These are phyloP conservation scores for Melipona bicolor DNA, from an alignment of 2,888 invertebrate species.

Conservation along the genomic window DNA sequence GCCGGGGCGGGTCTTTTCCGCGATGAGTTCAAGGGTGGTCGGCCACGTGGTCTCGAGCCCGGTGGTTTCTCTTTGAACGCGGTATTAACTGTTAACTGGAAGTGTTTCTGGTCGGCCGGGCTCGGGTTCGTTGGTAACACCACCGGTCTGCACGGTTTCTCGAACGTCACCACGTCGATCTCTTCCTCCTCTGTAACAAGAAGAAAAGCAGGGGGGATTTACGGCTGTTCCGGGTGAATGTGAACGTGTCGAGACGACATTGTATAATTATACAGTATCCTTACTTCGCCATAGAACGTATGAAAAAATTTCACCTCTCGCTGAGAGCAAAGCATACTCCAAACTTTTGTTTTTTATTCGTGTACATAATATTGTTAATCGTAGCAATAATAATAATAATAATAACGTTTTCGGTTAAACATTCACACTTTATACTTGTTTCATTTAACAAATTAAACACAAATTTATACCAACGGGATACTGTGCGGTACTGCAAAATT, in stretches of 20 bases:
- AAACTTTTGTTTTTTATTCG: no score
- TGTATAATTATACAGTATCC: no score
- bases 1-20: slow-evolving; percentile 47
- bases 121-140: slow-evolving; percentile 89
- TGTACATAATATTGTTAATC: no score
- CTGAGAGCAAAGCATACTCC: no score
- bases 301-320: no score
- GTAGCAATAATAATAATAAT: no score
- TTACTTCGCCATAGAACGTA: no score
- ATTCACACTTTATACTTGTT: no score
- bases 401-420: no score
- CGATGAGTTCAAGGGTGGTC: slow-evolving; percentile 71
- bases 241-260: not conserved
- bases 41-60: slow-evolving; percentile 76
- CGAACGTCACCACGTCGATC: slow-evolving; percentile 93
- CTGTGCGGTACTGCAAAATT: no score
- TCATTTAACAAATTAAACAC: no score
- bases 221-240: not conserved
- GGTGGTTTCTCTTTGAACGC: slow-evolving; percentile 75
- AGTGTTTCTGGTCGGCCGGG: slow-evolving; percentile 88
- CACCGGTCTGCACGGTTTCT: slow-evolving; percentile 83
- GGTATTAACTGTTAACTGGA: slow-evolving; percentile 82
- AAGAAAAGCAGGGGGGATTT: not conserved
- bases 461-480: no score
- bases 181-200: slow-evolving; percentile 92